Conservation (phyloP, 37 sponge, comb jelly and placozoan species). For the Tethya wilhelma region DNA sequence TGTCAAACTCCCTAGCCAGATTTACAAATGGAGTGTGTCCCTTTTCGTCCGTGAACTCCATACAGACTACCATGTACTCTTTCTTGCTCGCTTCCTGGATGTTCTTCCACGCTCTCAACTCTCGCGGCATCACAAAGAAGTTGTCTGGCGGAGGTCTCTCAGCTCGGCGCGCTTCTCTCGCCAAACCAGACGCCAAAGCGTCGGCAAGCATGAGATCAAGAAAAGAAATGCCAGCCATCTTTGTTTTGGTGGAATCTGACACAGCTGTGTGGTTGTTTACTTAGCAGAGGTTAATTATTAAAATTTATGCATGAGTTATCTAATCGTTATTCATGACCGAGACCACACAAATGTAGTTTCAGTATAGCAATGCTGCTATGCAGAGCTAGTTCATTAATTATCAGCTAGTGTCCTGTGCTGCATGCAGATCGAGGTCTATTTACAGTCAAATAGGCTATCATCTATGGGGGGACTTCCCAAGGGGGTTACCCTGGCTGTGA, state of each 20-base stretch:
- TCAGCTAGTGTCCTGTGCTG: no score
- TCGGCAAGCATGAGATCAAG: conserved; percentile 67
- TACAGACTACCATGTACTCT: conserved; percentile 67
- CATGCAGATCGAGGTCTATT: no score
- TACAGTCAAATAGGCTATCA: no score
- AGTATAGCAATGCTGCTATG: not conserved
- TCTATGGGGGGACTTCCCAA: no score
- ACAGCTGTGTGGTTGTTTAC: no score
- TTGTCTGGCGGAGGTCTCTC: conserved; percentile 69
- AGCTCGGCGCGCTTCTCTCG: conserved; percentile 14
- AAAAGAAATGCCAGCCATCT: conserved; percentile 43
- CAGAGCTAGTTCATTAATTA: no score
- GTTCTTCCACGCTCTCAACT: conserved; percentile 45
- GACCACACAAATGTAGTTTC: not conserved
- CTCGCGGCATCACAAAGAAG: conserved; percentile 57
- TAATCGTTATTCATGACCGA: no score
- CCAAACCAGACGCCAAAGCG: conserved; percentile 57
- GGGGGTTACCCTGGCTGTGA: no score
- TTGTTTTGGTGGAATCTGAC: not conserved
- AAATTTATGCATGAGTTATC: no score
- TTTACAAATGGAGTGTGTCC: conserved; percentile 43
- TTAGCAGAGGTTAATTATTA: no score
- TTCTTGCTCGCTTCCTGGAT: conserved; percentile 46
- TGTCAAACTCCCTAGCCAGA: conserved; percentile 54
- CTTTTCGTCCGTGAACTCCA: conserved; percentile 52